phyloP scores from a whole-genome alignment of 2,113 vertebrate genomes.

The Microcebus ravelobensis region DNA sequence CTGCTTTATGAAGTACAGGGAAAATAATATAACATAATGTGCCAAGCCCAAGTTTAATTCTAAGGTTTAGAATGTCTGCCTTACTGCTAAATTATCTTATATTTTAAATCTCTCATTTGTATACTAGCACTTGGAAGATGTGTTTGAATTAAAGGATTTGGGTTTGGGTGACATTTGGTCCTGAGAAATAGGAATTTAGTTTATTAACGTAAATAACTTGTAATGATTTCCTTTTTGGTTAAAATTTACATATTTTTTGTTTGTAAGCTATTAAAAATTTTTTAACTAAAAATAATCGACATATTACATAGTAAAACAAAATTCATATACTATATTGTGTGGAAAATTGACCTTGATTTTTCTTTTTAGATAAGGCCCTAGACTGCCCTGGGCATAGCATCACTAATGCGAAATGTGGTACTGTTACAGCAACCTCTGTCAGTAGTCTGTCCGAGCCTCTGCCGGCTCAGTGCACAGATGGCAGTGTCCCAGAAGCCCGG shows the following conservation, averaged over 20 bases:
- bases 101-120: neutral
- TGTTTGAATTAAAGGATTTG: neutral
- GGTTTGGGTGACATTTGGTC: neutral
- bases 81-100: neutral
- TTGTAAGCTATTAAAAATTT: neutral
- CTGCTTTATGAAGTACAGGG: neutral
- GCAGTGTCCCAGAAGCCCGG: constrained; percentile 79
- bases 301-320: neutral
- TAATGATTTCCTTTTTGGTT: neutral
- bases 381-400: neutral
- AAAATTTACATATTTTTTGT: neutral
- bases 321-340: neutral
- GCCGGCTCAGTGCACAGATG: constrained; percentile 86
- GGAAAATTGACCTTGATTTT: neutral
- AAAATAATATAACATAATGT: neutral
- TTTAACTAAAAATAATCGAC: neutral
- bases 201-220: neutral
- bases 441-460: constrained; percentile 88
- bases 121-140: neutral
- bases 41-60: neutral
- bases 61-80: neutral
- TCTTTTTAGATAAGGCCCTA: neutral
- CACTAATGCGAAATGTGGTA: constrained; percentile 26
- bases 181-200: neutral
- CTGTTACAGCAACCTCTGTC: constrained; percentile 85